phyloP scores from a whole-genome alignment of 2,113 vertebrate species.

The Rhabdornis inornatus region DNA sequence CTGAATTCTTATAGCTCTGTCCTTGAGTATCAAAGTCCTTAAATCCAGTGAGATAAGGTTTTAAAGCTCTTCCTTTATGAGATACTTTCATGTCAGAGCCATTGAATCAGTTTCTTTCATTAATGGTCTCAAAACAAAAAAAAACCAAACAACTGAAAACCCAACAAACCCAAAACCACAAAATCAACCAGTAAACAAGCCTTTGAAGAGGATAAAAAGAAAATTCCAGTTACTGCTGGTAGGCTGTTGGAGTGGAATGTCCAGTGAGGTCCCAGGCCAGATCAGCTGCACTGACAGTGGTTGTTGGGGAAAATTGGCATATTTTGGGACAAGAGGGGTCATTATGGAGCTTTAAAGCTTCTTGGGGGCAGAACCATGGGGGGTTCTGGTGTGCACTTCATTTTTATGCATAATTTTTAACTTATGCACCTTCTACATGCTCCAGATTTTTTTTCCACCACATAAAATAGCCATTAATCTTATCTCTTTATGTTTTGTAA shows the following conservation, averaged over 20 bases:
- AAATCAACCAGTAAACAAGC: not conserved
- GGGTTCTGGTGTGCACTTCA: not conserved
- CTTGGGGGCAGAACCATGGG: not conserved
- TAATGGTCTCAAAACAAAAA: not conserved
- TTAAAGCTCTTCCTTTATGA: not conserved
- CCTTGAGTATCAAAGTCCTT: not conserved
- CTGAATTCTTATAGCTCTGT: not conserved
- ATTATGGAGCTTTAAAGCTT: not conserved
- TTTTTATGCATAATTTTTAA: not conserved
- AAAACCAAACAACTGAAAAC: too few relatives aligned
- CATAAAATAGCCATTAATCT: not conserved
- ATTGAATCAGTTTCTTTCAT: not conserved
- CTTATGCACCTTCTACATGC: accelerated
- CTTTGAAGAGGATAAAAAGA: not conserved
- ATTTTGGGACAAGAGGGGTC: not conserved
- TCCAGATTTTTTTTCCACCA: not conserved
- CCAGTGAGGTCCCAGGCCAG: not conserved
- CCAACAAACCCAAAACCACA: not conserved
- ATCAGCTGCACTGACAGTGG: not conserved
- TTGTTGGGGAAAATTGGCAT: not conserved
- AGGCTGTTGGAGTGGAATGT: not conserved
- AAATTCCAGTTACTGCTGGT: not conserved
- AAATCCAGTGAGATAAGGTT: not conserved
- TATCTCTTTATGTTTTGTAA: not conserved
- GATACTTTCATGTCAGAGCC: not conserved